A percentile compares a stretch with the other conserved stretches of the same genome.
These are phyloP conservation scores for Crenuchus spilurus DNA, from an alignment of 2,797 vertebrate genomes.

Conservation along the genomic window DNA sequence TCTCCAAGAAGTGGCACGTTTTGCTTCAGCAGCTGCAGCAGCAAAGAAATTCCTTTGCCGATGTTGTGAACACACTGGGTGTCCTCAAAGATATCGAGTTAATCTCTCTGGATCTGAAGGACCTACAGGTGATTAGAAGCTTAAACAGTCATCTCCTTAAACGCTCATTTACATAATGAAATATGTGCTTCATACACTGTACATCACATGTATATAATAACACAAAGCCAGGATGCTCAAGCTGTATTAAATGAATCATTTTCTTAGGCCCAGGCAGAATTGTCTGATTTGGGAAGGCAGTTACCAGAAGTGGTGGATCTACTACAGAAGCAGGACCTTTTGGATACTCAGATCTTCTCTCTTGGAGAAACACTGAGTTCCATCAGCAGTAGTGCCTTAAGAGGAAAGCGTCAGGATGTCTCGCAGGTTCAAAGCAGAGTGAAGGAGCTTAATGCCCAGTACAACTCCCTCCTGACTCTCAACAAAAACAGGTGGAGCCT, in stretches of 20 bases:
- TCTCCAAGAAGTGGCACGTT: slow-evolving; percentile 78
- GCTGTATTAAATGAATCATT: too few species aligned
- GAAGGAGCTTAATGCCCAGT: slow-evolving; percentile 75
- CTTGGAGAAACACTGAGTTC: slow-evolving; percentile 75
- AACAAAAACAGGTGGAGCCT: slow-evolving; percentile 81
- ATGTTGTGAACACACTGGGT: slow-evolving; percentile 69
- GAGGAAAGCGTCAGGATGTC: slow-evolving; percentile 65
- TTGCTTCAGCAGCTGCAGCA: slow-evolving; percentile 80
- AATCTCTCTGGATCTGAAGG: slow-evolving; percentile 79
- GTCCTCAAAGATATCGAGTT: slow-evolving; percentile 81
- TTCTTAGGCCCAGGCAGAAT: slow-evolving; percentile 74
- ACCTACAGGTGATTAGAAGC: slow-evolving; percentile 78
- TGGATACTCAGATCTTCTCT: slow-evolving; percentile 82
- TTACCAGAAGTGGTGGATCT: slow-evolving; percentile 81
- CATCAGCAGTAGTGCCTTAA: slow-evolving; percentile 70
- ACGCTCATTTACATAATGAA: not conserved
- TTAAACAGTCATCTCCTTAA: not conserved
- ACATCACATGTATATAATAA: not conserved
- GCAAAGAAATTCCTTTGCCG: slow-evolving; percentile 68
- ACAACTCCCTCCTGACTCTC: slow-evolving; percentile 76
- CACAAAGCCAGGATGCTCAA: not conserved
- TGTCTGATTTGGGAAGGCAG: slow-evolving; percentile 80
- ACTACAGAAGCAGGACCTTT: slow-evolving; percentile 85
- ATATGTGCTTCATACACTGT: not conserved
- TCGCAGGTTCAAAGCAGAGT: slow-evolving; percentile 79